Evolutionary conservation across 2,797 vertebrate species (phyloP), one percentile per base, ranked within the genome.

Genomic region (Gymnothorax reevesii): DNA sequence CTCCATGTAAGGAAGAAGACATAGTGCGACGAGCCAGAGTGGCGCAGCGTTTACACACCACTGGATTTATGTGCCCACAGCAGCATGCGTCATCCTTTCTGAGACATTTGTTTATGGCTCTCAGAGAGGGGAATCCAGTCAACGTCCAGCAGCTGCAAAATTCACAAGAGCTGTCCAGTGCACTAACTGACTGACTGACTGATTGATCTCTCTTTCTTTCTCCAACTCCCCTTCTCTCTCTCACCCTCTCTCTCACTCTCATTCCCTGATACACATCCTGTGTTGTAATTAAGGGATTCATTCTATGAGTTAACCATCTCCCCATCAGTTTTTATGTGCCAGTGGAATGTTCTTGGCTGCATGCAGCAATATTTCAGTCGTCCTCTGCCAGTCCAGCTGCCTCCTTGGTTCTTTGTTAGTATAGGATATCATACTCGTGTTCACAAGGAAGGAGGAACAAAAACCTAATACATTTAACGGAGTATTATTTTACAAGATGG

Each of bases 1-100:
- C 86, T 90, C 95, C 95, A 94, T 96, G 94, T 96, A 95, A 92
- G 95, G 95, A 93, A 92, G 91, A 52, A 88, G 90, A 90, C 91
- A 90, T 83, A 87, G 85, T 27, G 88, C 88, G 20, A 92, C 94
- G 52, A 95, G 93, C 92, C 92, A 91, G 92, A 92, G 91, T 94
- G 94, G 94, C 92, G 83, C 91, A 84, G 88, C 92, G 95, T 95
- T 95, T 95, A 95, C 93, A 93, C 86, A 84, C 90, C 55, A 71
- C 89, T 90, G 92, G 93, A 95, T 94, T 92, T 89, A 96, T 95
- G 90, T 75, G 88, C 91, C 91, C 88, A 88, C 92, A 27, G 87
- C 94, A 94, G 87, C 88, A 88, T 88, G 90, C 89, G 85, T 95
- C 94, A 93, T 59, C 89, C 86, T 57, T 87, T 82, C 83, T 25